phyloP scores from a whole-genome alignment of 2,888 invertebrate genomes.

The Idaea aversata region DNA sequence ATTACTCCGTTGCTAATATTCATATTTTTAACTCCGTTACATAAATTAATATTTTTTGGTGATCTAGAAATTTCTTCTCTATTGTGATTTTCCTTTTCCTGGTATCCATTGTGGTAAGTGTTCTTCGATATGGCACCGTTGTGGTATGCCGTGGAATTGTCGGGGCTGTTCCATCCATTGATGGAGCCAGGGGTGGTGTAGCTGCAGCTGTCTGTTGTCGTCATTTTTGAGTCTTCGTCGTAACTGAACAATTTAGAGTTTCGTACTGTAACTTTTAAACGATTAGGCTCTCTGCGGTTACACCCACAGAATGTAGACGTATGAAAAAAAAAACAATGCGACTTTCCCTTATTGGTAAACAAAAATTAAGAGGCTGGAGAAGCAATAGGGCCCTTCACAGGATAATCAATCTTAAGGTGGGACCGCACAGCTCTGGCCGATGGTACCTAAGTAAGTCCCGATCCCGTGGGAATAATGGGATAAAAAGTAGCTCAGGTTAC shows the following conservation, averaged over 20 bases:
- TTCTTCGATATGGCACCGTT: constrained; percentile 74
- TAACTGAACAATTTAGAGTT: constrained; percentile 43
- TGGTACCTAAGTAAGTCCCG: too few species aligned
- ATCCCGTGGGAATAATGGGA: too few species aligned
- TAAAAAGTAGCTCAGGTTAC: too few species aligned
- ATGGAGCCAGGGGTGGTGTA: constrained; percentile 76
- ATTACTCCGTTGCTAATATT: constrained; percentile 69
- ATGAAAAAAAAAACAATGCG: too few species aligned
- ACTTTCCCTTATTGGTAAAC: too few species aligned
- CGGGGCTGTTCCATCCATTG: constrained; percentile 81
- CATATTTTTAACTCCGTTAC: constrained; percentile 69
- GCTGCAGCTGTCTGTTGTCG: constrained; percentile 81
- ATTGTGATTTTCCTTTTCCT: constrained; percentile 51
- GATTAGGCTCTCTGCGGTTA: too few species aligned
- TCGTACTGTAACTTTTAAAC: neutral
- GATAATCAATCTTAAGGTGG: too few species aligned
- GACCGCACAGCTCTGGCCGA: too few species aligned
- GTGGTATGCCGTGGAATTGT: constrained; percentile 62
- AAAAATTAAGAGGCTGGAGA: too few species aligned
- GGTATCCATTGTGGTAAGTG: constrained; percentile 65
- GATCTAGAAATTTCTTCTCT: constrained; percentile 46
- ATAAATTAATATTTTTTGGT: constrained; percentile 69
- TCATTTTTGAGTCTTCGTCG: constrained; percentile 81
- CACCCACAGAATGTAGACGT: too few species aligned
- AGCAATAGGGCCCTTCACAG: too few species aligned